Evolutionary conservation across 2,113 vertebrate genomes (phyloP).

Genomic region (Xyliphius kryptos): DNA sequence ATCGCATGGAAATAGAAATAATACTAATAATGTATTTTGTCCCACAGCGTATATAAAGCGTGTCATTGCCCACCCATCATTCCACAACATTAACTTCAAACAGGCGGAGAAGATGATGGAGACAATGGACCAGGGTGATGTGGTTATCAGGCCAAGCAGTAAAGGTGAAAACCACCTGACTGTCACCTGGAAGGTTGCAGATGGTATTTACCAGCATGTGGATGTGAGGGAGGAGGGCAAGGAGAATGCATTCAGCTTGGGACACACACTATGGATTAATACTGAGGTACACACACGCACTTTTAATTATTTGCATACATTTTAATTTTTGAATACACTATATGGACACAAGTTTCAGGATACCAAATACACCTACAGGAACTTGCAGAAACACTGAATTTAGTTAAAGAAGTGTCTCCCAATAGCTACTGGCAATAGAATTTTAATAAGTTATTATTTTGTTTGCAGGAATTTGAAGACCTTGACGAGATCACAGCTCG

Average conservation of each 20-base stretch:
- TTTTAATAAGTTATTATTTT: too few species aligned
- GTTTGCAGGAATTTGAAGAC: slow-evolving; percentile 90
- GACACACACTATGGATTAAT: slow-evolving; percentile 93
- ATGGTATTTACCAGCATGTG: slow-evolving; percentile 93
- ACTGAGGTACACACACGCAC: slow-evolving; percentile 69
- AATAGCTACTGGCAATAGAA: too few species aligned
- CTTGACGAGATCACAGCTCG: slow-evolving; percentile 96
- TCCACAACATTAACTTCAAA: slow-evolving; percentile 99
- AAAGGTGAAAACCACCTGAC: slow-evolving; percentile 97
- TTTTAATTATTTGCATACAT: too few species aligned
- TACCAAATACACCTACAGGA: too few species aligned
- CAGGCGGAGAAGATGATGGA: slow-evolving; percentile 99
- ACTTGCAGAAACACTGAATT: too few species aligned
- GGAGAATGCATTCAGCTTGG: slow-evolving; percentile 97
- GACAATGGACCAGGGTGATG: slow-evolving; percentile 93
- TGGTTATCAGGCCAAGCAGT: slow-evolving; percentile 95
- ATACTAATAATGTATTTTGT: background rate
- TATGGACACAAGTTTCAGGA: too few species aligned
- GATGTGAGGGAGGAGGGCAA: slow-evolving; percentile 95
- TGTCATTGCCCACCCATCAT: slow-evolving; percentile 95
- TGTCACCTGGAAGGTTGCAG: slow-evolving; percentile 96
- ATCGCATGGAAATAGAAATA: too few species aligned
- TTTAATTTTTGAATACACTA: too few species aligned
- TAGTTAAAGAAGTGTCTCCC: too few species aligned
- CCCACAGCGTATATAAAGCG: slow-evolving; percentile 88